Evolutionary conservation across 2,113 vertebrate species (phyloP).

Genomic region (Felis chaus): DNA sequence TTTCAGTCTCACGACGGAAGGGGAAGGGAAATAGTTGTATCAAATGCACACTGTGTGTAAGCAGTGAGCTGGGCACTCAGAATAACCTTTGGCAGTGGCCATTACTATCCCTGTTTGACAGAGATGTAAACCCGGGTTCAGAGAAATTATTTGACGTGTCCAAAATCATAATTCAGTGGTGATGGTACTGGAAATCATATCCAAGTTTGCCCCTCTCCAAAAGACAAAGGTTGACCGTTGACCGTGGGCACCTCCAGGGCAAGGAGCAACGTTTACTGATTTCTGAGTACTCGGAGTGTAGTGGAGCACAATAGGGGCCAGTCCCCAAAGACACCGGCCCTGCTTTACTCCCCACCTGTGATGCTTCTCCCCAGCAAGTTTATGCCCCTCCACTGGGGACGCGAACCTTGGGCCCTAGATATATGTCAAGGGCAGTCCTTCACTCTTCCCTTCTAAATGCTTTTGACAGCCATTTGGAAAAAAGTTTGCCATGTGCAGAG

Average conservation of each 20-base stretch:
- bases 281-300: not conserved
- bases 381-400: not conserved
- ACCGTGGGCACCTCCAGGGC: rapidly evolving
- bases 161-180: not conserved
- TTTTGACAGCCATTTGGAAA: not conserved
- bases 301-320: not conserved
- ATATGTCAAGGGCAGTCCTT: not conserved
- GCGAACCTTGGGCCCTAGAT: not conserved
- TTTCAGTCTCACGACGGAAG: not conserved
- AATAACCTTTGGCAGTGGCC: not conserved
- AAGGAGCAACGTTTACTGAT: not conserved
- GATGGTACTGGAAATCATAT: not conserved
- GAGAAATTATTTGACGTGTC: not conserved
- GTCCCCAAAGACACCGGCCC: not conserved
- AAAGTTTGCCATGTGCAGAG: not conserved
- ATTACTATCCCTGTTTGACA: not conserved
- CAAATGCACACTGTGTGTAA: not conserved
- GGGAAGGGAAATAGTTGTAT: not conserved
- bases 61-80: not conserved
- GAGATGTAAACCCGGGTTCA: not conserved
- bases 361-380: not conserved
- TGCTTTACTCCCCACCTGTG: not conserved
- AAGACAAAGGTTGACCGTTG: not conserved
- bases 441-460: rapidly evolving
- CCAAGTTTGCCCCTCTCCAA: not conserved